phyloP scores from a whole-genome alignment of 2,797 vertebrate species.

The Manis pentadactyla region DNA sequence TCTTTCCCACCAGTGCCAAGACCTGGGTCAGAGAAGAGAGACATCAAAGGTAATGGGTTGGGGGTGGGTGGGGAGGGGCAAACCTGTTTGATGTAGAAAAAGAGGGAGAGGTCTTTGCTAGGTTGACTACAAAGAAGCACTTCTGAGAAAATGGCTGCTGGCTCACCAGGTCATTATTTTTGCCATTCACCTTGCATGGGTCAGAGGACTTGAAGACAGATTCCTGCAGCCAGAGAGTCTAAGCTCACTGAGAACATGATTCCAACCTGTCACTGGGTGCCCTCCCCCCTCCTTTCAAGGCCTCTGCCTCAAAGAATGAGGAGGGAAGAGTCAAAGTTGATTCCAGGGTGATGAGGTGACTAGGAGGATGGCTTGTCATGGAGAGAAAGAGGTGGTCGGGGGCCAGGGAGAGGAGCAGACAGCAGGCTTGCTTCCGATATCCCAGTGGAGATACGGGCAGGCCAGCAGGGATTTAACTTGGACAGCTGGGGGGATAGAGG shows the following conservation, averaged over 20 bases:
- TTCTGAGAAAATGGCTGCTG: slow-evolving; percentile 53
- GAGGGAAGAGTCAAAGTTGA: slow-evolving; percentile 64
- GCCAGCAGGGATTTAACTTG: not conserved
- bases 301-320: slow-evolving; percentile 55
- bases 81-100: slow-evolving; percentile 67
- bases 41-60: slow-evolving; percentile 65
- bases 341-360: slow-evolving; percentile 20
- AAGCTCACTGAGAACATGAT: not conserved
- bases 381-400: slow-evolving; percentile 21
- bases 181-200: slow-evolving; percentile 70
- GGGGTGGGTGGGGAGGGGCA: not conserved
- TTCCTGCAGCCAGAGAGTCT: slow-evolving; percentile 66
- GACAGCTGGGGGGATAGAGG: not conserved
- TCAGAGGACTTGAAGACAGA: slow-evolving; percentile 78
- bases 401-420: not conserved
- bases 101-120: slow-evolving; percentile 27
- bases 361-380: slow-evolving; percentile 44
- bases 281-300: not conserved
- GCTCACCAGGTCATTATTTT: slow-evolving; percentile 63
- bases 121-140: slow-evolving; percentile 71
- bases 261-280: slow-evolving; percentile 41
- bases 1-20: slow-evolving; percentile 44
- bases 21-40: slow-evolving; percentile 49
- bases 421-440: not conserved
- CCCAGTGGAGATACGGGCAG: not conserved